phyloP scores from a whole-genome alignment of 2,797 vertebrate genomes.

The Myiothlypis coronata region DNA sequence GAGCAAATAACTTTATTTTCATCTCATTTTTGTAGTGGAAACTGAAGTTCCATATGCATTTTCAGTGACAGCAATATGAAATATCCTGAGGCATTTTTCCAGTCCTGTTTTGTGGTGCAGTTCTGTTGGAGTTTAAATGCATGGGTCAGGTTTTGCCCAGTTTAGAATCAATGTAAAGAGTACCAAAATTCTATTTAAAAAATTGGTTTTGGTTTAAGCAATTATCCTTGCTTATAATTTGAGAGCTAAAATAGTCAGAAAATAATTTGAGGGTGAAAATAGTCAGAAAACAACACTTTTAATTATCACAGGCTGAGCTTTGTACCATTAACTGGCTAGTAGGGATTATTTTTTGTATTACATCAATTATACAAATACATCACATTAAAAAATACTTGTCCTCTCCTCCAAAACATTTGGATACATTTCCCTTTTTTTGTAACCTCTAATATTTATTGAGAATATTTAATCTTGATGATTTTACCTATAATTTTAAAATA shows the following conservation, averaged over 20 bases:
- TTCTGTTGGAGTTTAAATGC: neutral
- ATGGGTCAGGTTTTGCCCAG: neutral
- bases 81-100: neutral
- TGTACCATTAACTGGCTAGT: neutral
- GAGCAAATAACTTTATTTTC: neutral
- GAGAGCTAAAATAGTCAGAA: neutral
- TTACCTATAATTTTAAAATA: neutral
- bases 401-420: neutral
- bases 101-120: neutral
- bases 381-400: neutral
- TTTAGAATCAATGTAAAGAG: neutral
- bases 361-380: constrained; percentile 26
- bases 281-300: neutral
- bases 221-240: neutral
- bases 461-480: neutral
- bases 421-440: neutral
- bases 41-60: neutral
- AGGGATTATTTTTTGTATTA: neutral
- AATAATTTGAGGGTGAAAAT: neutral
- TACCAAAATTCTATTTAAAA: fast-evolving
- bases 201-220: neutral
- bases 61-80: neutral
- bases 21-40: neutral
- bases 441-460: neutral
- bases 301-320: neutral